Base-by-base conservation (phyloP, 1,140 invertebrate species). In the Drosophila ficusphila region DNA sequence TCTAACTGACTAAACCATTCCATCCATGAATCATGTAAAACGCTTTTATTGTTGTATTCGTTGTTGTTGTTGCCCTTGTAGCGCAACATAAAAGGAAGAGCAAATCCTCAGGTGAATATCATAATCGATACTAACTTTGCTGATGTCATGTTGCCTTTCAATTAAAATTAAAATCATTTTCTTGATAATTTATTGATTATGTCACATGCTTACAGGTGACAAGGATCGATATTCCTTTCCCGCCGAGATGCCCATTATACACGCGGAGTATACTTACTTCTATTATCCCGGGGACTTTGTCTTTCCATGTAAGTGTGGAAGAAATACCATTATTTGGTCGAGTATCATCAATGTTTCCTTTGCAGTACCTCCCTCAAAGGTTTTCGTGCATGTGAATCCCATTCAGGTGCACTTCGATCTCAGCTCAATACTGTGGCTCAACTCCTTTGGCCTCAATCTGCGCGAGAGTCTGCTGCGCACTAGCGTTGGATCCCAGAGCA, bases 221-320 rank as follows among this genome's bases (percentile, higher is more conserved):
- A 95, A 96, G 91, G 96, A 95, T 78, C 93, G 94, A 41, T 95
- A 97, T 74, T 95, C 95, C 42, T 93, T 99, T 72, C 98, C 98
- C 6, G 94, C 95, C 34, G 97, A 98, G 89, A 95, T 97, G 61
- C 96, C 96, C 33, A 95, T 98, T 38, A 88, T 99, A 27, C 98
- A 99, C 92, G 95, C 98, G 2, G 98, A 99, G 90, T 97, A 98
- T 78, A 98, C 97, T 1, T 97, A 98, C 85, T 99, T 98, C 92
- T 99, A 98, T 92, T 99, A 99, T 93, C 97, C 98, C 8, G 97
- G 97, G 42, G 97, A 98, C 86, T 95, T 97, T 38, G 95, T 96
- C 70, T 98, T 98, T 94, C 98, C 98, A 92, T 93, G 98, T 98
- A 93, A 94, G 94, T 79, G 6, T 8, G 1, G 0, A 0, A 11